Conservation (phyloP, 2,113 vertebrate genomes). For the Burhinus oedicnemus region DNA sequence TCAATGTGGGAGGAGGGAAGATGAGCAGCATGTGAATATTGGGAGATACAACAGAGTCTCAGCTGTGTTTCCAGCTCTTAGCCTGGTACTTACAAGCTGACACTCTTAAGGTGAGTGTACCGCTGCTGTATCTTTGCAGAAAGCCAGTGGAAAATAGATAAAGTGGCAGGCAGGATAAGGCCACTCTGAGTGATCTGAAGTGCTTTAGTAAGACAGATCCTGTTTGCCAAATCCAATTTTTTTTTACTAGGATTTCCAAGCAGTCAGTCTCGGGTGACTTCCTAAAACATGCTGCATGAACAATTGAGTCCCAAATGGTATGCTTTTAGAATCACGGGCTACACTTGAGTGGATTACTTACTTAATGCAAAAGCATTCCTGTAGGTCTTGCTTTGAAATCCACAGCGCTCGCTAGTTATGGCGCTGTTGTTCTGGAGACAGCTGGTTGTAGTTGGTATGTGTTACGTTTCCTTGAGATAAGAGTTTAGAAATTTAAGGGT, state of each 20-base stretch:
- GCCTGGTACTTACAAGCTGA: neutral
- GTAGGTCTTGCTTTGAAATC: neutral
- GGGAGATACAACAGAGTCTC: neutral
- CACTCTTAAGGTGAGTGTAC: neutral
- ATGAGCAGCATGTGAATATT: neutral
- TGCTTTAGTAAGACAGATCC: neutral
- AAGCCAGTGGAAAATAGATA: neutral
- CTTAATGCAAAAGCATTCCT: neutral
- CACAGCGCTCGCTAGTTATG: neutral
- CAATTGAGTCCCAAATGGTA: neutral
- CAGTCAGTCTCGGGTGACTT: neutral
- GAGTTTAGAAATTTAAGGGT: neutral
- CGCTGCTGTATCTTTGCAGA: neutral
- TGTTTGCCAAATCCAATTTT: neutral
- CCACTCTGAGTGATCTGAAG: neutral
- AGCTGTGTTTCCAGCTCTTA: neutral
- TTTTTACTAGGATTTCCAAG: neutral
- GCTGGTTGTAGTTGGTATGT: neutral
- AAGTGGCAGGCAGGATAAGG: neutral
- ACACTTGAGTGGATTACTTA: neutral
- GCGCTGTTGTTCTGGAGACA: neutral
- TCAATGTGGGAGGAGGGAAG: neutral
- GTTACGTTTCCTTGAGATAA: neutral
- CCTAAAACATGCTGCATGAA: neutral
- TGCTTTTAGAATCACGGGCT: neutral